These are phyloP conservation scores for Acleris laterana DNA, from an alignment of 2,888 invertebrate genomes.

Conservation along the genomic window DNA sequence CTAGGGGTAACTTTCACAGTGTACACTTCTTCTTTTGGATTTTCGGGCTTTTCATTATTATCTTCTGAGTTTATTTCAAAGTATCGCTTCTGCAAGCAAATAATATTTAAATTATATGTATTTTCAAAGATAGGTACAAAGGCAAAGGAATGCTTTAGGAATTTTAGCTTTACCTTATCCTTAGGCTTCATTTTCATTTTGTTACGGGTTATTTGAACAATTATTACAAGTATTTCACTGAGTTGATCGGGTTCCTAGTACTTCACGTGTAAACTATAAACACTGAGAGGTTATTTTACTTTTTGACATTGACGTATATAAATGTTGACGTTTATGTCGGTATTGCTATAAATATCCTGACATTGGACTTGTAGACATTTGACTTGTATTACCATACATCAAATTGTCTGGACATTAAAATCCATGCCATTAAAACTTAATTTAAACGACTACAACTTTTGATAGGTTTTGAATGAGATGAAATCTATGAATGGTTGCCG, in stretches of 20 bases:
- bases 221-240: neutral
- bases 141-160: neutral
- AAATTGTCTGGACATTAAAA: too few relatives aligned
- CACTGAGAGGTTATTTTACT: slow-evolving; percentile 23
- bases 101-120: slow-evolving; percentile 24
- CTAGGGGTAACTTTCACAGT: slow-evolving; percentile 65
- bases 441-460: too few relatives aligned
- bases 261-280: slow-evolving; percentile 13
- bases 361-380: too few relatives aligned
- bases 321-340: slow-evolving; percentile 13
- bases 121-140: slow-evolving; percentile 1
- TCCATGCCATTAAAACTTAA: too few relatives aligned
- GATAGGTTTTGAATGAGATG: too few relatives aligned
- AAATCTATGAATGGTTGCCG: too few relatives aligned
- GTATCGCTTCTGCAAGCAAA: slow-evolving; percentile 60
- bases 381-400: too few relatives aligned
- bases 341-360: too few relatives aligned
- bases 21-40: slow-evolving; percentile 57
- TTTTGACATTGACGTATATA: slow-evolving; percentile 34
- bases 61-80: slow-evolving; percentile 53
- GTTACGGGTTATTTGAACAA: neutral
- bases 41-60: slow-evolving; percentile 39
- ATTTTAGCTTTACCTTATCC: slow-evolving; percentile 42
- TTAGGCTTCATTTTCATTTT: slow-evolving; percentile 45
- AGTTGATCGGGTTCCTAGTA: too few relatives aligned